phyloP scores from a whole-genome alignment of 2,888 invertebrate species.

The Chymomyza fuscimana region DNA sequence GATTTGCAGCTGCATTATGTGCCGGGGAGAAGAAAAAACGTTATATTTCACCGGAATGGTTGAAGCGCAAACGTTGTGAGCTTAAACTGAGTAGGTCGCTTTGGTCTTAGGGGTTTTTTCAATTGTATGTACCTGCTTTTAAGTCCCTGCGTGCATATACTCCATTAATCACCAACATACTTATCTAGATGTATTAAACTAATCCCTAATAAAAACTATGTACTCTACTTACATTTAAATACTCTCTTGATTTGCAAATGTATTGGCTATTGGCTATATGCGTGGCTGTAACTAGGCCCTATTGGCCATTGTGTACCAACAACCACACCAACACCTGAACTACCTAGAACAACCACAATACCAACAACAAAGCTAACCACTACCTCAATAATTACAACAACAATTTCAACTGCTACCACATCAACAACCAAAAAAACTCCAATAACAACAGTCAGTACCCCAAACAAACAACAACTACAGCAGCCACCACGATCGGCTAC shows the following conservation, averaged over 20 bases:
- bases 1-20: constrained; percentile 36
- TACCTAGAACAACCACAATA: constrained; percentile 41
- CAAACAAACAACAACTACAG: constrained; percentile 44
- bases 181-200: constrained; percentile 8
- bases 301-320: constrained; percentile 79
- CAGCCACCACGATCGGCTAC: constrained; percentile 74
- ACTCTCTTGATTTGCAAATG: constrained; percentile 5
- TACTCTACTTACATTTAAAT: constrained; percentile 21
- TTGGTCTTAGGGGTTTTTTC: background rate
- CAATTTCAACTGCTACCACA: constrained; percentile 33
- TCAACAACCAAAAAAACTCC: constrained; percentile 33
- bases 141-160: constrained; percentile 4
- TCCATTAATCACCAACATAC: constrained; percentile 14
- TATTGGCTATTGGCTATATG: constrained; percentile 1
- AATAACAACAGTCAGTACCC: constrained; percentile 43
- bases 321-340: constrained; percentile 68
- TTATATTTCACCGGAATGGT: constrained; percentile 78
- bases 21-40: constrained; percentile 73
- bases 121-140: constrained; percentile 1
- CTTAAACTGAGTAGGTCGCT: constrained; percentile 74
- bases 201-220: constrained; percentile 8
- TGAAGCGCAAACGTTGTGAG: constrained; percentile 78
- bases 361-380: constrained; percentile 40
- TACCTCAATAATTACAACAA: constrained; percentile 41
- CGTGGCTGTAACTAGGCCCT: constrained; percentile 67